Conservation (phyloP, 2,888 invertebrate species). For the Julus scanicus region DNA sequence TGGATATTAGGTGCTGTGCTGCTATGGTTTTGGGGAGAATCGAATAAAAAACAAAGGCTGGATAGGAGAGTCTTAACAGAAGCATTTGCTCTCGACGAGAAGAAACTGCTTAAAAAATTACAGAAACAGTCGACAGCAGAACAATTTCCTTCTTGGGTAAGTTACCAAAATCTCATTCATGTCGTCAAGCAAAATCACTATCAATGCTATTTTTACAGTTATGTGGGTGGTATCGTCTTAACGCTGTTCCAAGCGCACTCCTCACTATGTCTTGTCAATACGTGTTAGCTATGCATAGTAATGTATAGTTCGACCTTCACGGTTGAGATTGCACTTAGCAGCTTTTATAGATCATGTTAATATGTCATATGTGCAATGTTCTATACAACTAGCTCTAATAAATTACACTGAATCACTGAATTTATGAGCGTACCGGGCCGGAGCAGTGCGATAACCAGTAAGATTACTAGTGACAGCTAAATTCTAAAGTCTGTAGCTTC, state of each 20-base stretch:
- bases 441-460: no score
- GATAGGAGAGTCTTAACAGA: slow-evolving; percentile 80
- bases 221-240: background rate
- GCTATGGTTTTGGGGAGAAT: slow-evolving; percentile 81
- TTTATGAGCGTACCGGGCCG: background rate
- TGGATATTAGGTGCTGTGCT: slow-evolving; percentile 88
- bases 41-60: slow-evolving; percentile 80
- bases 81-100: slow-evolving; percentile 82
- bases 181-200: background rate
- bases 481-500: no score
- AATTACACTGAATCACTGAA: background rate
- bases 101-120: slow-evolving; percentile 76
- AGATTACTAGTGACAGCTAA: no score
- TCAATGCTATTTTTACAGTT: background rate
- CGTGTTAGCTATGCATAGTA: background rate
- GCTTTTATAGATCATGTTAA: no score
- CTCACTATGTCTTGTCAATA: background rate
- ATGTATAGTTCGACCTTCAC: background rate
- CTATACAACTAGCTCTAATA: no score
- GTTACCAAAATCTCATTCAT: slow-evolving; percentile 61
- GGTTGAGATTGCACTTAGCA: background rate
- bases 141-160: slow-evolving; percentile 94
- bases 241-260: background rate
- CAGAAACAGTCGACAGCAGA: slow-evolving; percentile 78
- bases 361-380: no score